Conservation (phyloP, 2,113 vertebrate species). For the Boleophthalmus pectinirostris region DNA sequence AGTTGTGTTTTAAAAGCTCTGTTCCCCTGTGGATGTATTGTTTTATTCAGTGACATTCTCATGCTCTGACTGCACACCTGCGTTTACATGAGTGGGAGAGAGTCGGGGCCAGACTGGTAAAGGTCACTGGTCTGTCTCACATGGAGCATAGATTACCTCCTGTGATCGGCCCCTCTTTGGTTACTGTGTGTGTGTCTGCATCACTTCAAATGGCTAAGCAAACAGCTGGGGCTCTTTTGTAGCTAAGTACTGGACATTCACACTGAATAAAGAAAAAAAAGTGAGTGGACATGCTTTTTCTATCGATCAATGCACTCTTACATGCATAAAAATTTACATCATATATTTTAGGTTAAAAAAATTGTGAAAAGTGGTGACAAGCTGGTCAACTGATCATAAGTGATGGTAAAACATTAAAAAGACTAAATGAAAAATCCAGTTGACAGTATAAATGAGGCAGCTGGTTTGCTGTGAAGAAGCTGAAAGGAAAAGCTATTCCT, state of each 20-base stretch:
- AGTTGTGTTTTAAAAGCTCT: constrained; percentile 3
- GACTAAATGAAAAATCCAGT: background rate
- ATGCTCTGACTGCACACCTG: background rate
- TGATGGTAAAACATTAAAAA: background rate
- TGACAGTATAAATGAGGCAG: background rate
- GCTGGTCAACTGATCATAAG: background rate
- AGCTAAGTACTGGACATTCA: background rate
- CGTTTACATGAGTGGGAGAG: constrained; percentile 29
- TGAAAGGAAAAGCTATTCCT: background rate
- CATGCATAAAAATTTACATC: background rate
- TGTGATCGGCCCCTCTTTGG: constrained; percentile 30
- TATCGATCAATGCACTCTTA: background rate
- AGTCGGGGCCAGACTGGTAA: constrained; percentile 51
- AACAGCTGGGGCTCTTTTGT: constrained; percentile 7
- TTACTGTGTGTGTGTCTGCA: constrained; percentile 21
- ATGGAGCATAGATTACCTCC: constrained; percentile 49
- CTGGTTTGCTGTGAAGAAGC: background rate
- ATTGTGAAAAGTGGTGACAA: background rate
- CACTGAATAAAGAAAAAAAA: background rate
- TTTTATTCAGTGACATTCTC: constrained; percentile 35
- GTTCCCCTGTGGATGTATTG: background rate
- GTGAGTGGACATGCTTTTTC: no score
- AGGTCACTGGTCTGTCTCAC: constrained; percentile 55
- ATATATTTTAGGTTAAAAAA: background rate
- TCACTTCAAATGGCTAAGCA: background rate